Evolutionary conservation across 2,797 vertebrate genomes (phyloP).

Genomic region (Rachycentron canadum): DNA sequence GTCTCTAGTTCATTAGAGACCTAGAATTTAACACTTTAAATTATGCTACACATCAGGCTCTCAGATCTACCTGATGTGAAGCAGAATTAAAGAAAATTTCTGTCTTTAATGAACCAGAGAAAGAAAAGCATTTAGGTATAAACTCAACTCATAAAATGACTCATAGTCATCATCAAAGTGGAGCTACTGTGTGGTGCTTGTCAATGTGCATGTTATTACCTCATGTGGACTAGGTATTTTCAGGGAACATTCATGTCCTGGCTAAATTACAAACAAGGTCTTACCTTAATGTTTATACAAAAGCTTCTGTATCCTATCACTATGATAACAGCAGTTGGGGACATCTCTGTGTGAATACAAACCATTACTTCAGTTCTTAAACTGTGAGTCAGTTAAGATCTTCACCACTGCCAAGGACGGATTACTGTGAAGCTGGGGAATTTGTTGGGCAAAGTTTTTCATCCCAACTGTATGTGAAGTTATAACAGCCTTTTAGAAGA

Average conservation of each 20-base stretch:
- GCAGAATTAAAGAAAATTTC: no score
- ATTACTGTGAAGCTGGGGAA: conserved; percentile 29
- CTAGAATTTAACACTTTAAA: not conserved
- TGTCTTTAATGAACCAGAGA: no score
- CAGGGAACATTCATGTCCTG: not conserved
- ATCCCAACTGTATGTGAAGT: conserved; percentile 9
- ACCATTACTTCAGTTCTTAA: conserved; percentile 33
- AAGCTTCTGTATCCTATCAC: conserved; percentile 3
- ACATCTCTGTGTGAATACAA: conserved; percentile 42
- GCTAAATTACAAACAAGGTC: conserved; percentile 13
- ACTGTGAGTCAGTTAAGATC: conserved; percentile 68
- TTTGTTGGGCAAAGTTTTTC: conserved; percentile 15
- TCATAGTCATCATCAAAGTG: conserved; percentile 68
- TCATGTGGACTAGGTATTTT: not conserved
- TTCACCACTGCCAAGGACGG: conserved; percentile 33
- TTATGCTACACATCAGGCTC: conserved; percentile 1
- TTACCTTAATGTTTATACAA: conserved; percentile 7
- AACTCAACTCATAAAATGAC: conserved; percentile 73
- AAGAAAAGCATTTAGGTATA: conserved; percentile 65
- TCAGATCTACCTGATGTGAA: no score
- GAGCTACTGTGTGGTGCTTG: conserved; percentile 38
- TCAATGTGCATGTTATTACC: conserved; percentile 22
- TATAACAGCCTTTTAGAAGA: conserved; percentile 10
- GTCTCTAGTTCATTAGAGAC: no score
- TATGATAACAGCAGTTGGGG: conserved; percentile 2